Evolutionary conservation across 2,113 vertebrate genomes (phyloP).

Genomic region (Argyrosomus japonicus): DNA sequence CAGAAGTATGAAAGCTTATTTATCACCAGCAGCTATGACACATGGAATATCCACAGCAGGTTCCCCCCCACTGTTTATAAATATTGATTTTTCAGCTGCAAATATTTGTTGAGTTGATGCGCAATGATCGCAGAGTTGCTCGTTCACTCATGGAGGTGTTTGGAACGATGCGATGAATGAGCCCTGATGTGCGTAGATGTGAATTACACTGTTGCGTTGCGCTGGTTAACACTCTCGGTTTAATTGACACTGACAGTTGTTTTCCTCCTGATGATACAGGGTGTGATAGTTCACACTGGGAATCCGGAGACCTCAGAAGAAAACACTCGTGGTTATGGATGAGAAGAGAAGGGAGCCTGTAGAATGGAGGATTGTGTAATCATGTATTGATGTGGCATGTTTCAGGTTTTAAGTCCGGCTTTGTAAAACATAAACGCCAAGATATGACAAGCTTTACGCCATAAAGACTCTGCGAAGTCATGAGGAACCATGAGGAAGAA

Average conservation of each 20-base stretch:
- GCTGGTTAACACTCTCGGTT: neutral
- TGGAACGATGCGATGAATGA: slow-evolving; percentile 19
- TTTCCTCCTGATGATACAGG: neutral
- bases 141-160: slow-evolving; percentile 3
- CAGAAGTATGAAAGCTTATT: slow-evolving; percentile 49
- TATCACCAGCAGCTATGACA: slow-evolving; percentile 26
- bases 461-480: no score
- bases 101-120: slow-evolving; percentile 24
- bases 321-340: neutral
- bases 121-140: slow-evolving; percentile 14
- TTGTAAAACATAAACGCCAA: neutral
- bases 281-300: neutral
- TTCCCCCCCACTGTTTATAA: slow-evolving; percentile 8
- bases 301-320: neutral
- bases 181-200: slow-evolving; percentile 12
- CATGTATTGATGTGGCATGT: no score
- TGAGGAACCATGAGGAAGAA: no score
- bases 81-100: slow-evolving; percentile 29
- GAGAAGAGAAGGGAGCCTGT: neutral
- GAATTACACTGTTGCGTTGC: neutral
- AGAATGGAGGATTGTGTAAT: no score
- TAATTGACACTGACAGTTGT: slow-evolving; percentile 35
- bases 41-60: slow-evolving; percentile 2
- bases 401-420: no score
- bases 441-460: neutral